Base-by-base conservation (phyloP, 2,888 invertebrate genomes). In the Noctua janthe region DNA sequence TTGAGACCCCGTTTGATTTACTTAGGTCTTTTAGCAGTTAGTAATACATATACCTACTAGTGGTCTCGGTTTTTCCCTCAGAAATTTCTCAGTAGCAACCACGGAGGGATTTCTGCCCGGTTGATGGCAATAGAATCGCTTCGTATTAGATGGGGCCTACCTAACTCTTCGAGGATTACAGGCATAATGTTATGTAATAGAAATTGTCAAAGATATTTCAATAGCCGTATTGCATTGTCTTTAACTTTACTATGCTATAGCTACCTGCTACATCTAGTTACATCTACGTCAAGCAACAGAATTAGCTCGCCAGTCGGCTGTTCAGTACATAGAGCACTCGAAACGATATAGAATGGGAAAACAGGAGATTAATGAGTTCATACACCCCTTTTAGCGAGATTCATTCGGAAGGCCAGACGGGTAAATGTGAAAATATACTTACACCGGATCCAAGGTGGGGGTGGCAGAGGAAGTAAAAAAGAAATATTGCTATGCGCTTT, bases 341-440 rank as follows among this genome's bases (percentile, higher is more conserved):
- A 87, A 76, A 67, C 80, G 51, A 78, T 85, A 76, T 78, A 84
- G 78, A 78, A 83, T 85, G 77, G 80, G 79, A 81, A 79, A 87
- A 72, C 83, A 67, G 74, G 76, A 88, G 89, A 90, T 84, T 81
- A 84, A 90, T 89, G 89, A 85, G 89, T 85, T 88, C 88, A 67
- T 87, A 56, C 83, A 90, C 89, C 89, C 89, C 90, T 90, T 90
- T 89, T 88, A 89, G 78, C 67, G 77, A 78, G 83, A 90, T 89
- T 85, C 87, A 88, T 88, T 84, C 72, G 70, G 23, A 76, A 81
- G 77, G 74, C 76, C 77, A 72, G 78, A 70, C 79, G 62, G 73
- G 71, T 29, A 49, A 78, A 71, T 51, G 71, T 78, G 71, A 74
- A 83, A 77, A 83, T 87, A 71, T 81, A 81, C 76, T 81, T 43